Percentiles rank a stretch among this genome's conserved stretches.
Evolutionary conservation across 2,113 vertebrate species (phyloP).

Genomic region (Aphyosemion australe): DNA sequence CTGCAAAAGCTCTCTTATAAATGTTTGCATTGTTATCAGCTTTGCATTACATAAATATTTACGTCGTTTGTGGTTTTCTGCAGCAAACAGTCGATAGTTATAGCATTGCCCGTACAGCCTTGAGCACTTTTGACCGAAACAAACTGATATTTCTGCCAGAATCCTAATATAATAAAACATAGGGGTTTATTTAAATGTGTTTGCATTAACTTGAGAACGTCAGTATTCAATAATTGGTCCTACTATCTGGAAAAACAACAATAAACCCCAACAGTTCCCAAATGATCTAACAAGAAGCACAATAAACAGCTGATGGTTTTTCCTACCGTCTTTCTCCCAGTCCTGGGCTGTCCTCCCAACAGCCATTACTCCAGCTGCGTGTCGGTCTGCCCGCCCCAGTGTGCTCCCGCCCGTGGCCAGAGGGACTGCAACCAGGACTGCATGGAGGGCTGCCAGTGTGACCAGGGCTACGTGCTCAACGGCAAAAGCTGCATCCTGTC

Average conservation of each 20-base stretch:
- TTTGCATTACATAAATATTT: not conserved
- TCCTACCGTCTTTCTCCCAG: conserved; percentile 70
- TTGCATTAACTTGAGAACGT: too few species aligned
- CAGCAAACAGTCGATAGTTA: not conserved
- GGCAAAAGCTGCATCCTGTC: conserved; percentile 94
- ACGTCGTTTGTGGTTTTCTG: too few species aligned
- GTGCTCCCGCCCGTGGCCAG: conserved; percentile 90
- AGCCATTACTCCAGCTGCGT: conserved; percentile 95
- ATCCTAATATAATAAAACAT: not conserved
- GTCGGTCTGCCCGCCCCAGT: conserved; percentile 92
- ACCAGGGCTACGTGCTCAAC: conserved; percentile 90
- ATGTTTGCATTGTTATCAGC: not conserved
- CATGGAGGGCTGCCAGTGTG: conserved; percentile 95
- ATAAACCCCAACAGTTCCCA: too few species aligned
- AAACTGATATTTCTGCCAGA: not conserved
- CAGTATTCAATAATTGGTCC: too few species aligned
- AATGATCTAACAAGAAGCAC: too few species aligned
- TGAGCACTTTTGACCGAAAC: too few species aligned
- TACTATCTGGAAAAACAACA: too few species aligned
- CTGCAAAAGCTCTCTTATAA: not conserved
- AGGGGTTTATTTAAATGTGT: not conserved
- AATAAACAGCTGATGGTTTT: conserved; percentile 27
- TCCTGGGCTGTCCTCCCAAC: conserved; percentile 89
- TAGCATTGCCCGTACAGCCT: too few species aligned
- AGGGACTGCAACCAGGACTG: conserved; percentile 95